Conservation (phyloP, 2,888 invertebrate species). For the Micoletzkya japonica region DNA sequence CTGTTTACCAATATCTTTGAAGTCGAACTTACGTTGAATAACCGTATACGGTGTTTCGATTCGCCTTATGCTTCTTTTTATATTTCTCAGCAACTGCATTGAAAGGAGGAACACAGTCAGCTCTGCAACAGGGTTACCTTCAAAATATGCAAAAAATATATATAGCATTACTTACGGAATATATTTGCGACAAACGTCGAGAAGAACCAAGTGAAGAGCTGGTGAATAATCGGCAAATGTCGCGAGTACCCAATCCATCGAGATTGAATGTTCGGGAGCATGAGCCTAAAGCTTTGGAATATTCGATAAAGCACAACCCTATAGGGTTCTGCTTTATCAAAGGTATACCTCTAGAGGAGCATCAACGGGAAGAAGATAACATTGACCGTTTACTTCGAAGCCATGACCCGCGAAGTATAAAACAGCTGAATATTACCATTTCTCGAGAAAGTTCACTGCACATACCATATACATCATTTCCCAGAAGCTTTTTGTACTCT, state of each 20-base stretch:
- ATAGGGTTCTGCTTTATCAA: too few species aligned
- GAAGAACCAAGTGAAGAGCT: constrained; percentile 65
- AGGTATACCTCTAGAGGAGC: constrained; percentile 54
- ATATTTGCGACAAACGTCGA: constrained; percentile 66
- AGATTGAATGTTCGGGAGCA: constrained; percentile 56
- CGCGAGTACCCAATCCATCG: constrained; percentile 61
- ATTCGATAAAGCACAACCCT: not conserved
- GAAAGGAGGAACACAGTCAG: constrained; percentile 35
- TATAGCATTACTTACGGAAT: constrained; percentile 49
- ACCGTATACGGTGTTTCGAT: constrained; percentile 62
- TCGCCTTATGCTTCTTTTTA: constrained; percentile 40
- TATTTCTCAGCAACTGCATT: constrained; percentile 53
- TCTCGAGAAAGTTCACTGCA: not conserved
- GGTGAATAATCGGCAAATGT: constrained; percentile 64
- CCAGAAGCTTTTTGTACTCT: constrained; percentile 65
- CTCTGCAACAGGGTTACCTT: constrained; percentile 30
- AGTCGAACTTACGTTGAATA: constrained; percentile 51
- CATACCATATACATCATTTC: constrained; percentile 64
- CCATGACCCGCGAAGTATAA: constrained; percentile 68
- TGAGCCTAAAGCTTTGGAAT: constrained; percentile 31
- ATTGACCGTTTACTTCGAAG: constrained; percentile 66
- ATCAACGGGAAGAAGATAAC: constrained; percentile 66
- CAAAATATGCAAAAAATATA: not conserved
- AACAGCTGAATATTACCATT: constrained; percentile 54
- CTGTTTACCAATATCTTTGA: not conserved